Evolutionary conservation across 2,888 invertebrate genomes (phyloP).

Genomic region (Drosophila neotestacea): DNA sequence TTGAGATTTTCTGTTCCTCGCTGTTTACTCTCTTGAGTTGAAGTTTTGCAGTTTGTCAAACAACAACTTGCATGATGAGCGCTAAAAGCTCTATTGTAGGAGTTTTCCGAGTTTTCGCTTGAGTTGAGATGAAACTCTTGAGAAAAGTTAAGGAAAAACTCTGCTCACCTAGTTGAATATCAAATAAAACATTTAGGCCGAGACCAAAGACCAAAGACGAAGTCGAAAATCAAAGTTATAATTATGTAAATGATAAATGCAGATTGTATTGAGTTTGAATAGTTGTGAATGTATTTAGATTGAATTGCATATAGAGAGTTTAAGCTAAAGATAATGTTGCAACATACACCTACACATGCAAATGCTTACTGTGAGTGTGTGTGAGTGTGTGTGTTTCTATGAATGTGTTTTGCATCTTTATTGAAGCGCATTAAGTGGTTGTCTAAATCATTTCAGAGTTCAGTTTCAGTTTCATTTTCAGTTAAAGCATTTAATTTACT

Average conservation of each 20-base stretch:
- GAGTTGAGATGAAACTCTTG: constrained; percentile 16
- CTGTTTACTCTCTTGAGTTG: neutral
- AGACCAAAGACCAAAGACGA: neutral
- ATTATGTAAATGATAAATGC: constrained; percentile 21
- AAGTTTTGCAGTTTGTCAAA: constrained; percentile 24
- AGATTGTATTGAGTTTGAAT: neutral
- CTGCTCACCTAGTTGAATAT: constrained; percentile 1
- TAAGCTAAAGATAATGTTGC: neutral
- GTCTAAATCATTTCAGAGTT: neutral
- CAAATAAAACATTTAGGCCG: constrained; percentile 1
- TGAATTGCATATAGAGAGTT: neutral
- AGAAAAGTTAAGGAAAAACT: neutral
- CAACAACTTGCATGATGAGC: constrained; percentile 11
- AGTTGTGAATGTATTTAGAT: neutral
- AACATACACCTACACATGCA: neutral
- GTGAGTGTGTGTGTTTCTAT: neutral
- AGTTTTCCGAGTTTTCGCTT: constrained; percentile 14
- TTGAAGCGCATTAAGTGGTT: neutral
- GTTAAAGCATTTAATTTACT: neutral
- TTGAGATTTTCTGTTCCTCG: constrained; percentile 3
- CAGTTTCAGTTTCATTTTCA: neutral
- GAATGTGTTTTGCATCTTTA: no score
- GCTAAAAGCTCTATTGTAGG: constrained; percentile 14
- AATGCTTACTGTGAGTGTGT: neutral
- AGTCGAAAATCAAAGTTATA: constrained; percentile 12